A percentile compares a stretch with the other conserved stretches of the same genome.
Conservation (phyloP, 2,888 invertebrate species). For the Lycocerus yunnanus region DNA sequence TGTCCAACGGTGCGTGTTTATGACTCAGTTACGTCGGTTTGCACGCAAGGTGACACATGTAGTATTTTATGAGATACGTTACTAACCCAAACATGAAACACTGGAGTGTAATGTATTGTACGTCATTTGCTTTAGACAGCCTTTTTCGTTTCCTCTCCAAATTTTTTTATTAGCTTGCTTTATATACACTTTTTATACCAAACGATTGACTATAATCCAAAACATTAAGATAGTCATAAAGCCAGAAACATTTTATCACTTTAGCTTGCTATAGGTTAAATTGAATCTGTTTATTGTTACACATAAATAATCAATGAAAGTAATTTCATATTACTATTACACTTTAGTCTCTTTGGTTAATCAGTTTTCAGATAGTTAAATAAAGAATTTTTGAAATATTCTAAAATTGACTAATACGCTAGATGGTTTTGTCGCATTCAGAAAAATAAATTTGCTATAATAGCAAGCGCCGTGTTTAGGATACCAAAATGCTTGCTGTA, state of each 20-base stretch:
- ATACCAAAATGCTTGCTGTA: background rate
- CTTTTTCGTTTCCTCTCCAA: constrained; percentile 18
- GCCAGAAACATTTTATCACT: background rate
- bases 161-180: constrained; percentile 3
- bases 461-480: background rate
- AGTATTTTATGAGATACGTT: constrained; percentile 26
- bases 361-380: no score
- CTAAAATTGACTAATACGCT: no score
- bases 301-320: background rate
- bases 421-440: no score
- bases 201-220: background rate
- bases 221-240: background rate
- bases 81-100: constrained; percentile 25
- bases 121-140: constrained; percentile 30
- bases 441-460: background rate
- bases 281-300: background rate
- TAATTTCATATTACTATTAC: background rate
- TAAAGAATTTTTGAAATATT: no score
- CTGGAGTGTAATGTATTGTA: constrained; percentile 28
- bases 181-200: background rate
- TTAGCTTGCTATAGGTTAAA: background rate
- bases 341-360: background rate
- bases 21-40: constrained; percentile 27
- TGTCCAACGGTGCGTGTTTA: constrained; percentile 34
- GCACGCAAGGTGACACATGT: constrained; percentile 32